Percentiles rank a stretch among this genome's conserved stretches.
phyloP scores from a whole-genome alignment of 2,797 vertebrate genomes.

The Hipposideros larvatus region DNA sequence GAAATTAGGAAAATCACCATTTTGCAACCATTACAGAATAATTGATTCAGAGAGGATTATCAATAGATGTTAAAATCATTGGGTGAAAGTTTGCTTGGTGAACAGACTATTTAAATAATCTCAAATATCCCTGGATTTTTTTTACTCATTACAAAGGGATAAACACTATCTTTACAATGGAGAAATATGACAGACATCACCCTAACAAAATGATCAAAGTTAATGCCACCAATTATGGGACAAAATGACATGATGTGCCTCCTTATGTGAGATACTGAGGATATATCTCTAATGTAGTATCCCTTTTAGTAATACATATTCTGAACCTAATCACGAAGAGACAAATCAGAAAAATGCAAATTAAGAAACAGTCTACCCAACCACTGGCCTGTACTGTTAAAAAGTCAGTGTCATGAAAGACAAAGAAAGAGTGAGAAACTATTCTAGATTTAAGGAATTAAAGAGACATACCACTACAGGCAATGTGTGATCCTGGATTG shows the following conservation, averaged over 20 bases:
- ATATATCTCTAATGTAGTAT: background rate
- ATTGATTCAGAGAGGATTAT: slow-evolving; percentile 25
- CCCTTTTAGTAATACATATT: slow-evolving; percentile 4
- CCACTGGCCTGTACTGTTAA: background rate
- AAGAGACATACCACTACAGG: background rate
- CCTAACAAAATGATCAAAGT: slow-evolving; percentile 35
- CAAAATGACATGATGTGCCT: slow-evolving; percentile 36
- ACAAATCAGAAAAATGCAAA: slow-evolving; percentile 34
- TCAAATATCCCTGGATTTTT: background rate
- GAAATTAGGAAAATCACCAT: slow-evolving; percentile 45
- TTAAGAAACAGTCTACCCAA: background rate
- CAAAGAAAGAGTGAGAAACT: background rate
- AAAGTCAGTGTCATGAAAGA: background rate
- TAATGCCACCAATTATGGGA: slow-evolving; percentile 8
- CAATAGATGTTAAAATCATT: slow-evolving; percentile 45
- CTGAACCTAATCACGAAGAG: background rate
- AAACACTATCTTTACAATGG: background rate
- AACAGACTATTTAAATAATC: background rate
- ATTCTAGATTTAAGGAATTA: slow-evolving; percentile 18
- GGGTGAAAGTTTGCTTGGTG: background rate
- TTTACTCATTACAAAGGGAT: slow-evolving; percentile 7
- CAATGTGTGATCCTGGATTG: background rate
- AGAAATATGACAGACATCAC: slow-evolving; percentile 10
- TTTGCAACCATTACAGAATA: slow-evolving; percentile 4
- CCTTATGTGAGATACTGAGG: background rate